phyloP scores from a whole-genome alignment of 1,140 invertebrate genomes.

The Brachionus paranguensis region DNA sequence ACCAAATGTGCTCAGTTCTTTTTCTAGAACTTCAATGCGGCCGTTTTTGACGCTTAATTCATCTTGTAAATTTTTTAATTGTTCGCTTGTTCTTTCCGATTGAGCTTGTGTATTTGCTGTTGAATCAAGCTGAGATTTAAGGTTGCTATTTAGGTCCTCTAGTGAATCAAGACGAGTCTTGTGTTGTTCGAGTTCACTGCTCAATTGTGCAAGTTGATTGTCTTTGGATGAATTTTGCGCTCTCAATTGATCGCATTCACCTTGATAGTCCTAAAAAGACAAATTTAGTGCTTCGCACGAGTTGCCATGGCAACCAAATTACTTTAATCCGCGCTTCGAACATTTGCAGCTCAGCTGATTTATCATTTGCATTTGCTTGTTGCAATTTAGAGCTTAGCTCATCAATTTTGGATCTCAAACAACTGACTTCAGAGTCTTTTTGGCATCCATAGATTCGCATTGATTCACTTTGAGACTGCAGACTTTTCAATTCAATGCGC shows the following conservation, averaged over 20 bases:
- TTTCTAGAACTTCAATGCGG: neutral
- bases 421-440: neutral
- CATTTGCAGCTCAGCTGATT: neutral
- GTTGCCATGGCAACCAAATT: neutral
- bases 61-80: neutral
- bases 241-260: neutral
- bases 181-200: neutral
- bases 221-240: neutral
- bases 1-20: neutral
- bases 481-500: neutral
- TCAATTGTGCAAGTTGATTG: neutral
- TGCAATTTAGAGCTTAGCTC: neutral
- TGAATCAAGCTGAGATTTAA: neutral
- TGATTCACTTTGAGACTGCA: neutral
- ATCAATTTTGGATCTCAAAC: neutral
- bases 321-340: neutral
- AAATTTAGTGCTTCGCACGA: too few species aligned
- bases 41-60: neutral
- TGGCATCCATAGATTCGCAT: neutral
- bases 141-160: neutral
- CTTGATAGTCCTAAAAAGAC: neutral
- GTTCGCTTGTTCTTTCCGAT: neutral
- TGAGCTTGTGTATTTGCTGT: neutral
- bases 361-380: neutral
- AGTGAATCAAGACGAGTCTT: neutral